A percentile compares a stretch with the other conserved stretches of the same genome.
These are phyloP conservation scores for Chascanopsetta lugubris DNA, from an alignment of 2,113 vertebrate genomes.

Conservation along the genomic window DNA sequence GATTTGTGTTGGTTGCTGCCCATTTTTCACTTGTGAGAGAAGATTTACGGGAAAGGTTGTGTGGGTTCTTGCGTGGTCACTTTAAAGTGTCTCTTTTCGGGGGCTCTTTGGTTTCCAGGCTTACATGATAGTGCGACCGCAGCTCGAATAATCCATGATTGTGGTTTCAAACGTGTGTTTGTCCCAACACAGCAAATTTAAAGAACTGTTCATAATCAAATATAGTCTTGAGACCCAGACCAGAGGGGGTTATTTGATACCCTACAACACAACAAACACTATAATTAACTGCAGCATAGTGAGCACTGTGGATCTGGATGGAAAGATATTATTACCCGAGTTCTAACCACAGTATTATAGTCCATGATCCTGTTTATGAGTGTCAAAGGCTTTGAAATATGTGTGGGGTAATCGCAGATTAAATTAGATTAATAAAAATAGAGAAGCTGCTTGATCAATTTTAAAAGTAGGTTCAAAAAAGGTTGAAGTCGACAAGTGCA, in stretches of 20 bases:
- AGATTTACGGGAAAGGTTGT: conserved; percentile 59
- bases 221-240: conserved; percentile 38
- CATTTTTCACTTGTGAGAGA: conserved; percentile 51
- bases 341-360: conserved; percentile 28
- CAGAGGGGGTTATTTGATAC: conserved; percentile 32
- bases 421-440: too few species aligned
- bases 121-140: conserved; percentile 54
- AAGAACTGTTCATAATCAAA: conserved; percentile 43
- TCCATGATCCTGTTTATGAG: neutral
- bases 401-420: too few species aligned
- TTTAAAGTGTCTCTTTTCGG: conserved; percentile 49
- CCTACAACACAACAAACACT: conserved; percentile 47
- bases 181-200: conserved; percentile 42
- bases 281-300: conserved; percentile 49
- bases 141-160: conserved; percentile 24
- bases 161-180: conserved; percentile 44
- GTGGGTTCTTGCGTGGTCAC: conserved; percentile 36
- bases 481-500: neutral
- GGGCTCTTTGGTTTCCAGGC: conserved; percentile 38
- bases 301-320: conserved; percentile 30
- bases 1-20: conserved; percentile 66
- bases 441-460: too few species aligned
- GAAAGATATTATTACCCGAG: conserved; percentile 45
- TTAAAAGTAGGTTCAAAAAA: too few species aligned
- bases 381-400: neutral